These are phyloP conservation scores for Sylvia atricapilla DNA, from an alignment of 2,113 vertebrate species.

Conservation along the genomic window DNA sequence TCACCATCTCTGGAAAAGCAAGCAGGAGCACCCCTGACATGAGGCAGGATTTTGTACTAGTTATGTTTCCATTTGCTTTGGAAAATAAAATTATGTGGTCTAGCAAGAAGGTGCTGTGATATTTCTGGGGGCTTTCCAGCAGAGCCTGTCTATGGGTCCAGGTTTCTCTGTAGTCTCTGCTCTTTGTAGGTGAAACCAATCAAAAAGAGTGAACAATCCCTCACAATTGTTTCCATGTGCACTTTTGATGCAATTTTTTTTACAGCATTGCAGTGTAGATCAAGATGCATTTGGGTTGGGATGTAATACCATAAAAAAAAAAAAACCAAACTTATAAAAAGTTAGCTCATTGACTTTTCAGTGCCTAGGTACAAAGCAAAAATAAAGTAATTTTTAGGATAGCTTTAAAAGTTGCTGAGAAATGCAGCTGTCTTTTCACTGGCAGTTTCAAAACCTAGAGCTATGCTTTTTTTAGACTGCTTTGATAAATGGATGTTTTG, in stretches of 20 bases:
- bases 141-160: not conserved
- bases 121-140: not conserved
- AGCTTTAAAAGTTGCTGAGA: not conserved
- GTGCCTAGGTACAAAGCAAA: not conserved
- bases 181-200: not conserved
- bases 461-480: not conserved
- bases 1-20: not conserved
- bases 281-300: not conserved
- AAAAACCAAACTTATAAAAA: not conserved
- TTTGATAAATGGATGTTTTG: slow-evolving; percentile 30
- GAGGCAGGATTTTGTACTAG: not conserved
- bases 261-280: not conserved
- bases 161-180: not conserved
- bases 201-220: not conserved
- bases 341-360: not conserved
- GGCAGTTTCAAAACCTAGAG: not conserved
- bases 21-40: rapidly evolving
- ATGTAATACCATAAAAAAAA: not conserved
- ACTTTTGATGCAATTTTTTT: not conserved
- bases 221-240: not conserved
- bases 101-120: not conserved
- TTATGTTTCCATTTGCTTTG: not conserved
- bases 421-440: not conserved
- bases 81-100: not conserved
- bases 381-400: not conserved